Evolutionary conservation across 30 jellyfish, hydroid and myxozoan species (phyloP).

Genomic region (Aurelia coerulea): DNA sequence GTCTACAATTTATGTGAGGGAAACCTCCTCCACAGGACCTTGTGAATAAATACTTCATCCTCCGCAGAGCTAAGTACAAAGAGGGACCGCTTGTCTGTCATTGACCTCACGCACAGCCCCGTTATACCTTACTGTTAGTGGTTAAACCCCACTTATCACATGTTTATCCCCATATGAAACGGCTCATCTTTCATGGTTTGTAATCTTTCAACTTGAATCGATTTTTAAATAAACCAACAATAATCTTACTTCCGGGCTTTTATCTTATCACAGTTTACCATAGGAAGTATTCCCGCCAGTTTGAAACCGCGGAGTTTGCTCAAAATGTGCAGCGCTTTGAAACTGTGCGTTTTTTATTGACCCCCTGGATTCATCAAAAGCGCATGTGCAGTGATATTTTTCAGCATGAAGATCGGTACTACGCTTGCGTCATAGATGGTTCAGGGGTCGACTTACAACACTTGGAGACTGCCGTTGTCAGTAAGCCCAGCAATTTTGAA

Average conservation of each 20-base stretch:
- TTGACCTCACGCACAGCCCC: no score
- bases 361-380: background rate
- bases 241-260: conserved; percentile 74
- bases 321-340: background rate
- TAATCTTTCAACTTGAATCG: conserved; percentile 36
- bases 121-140: background rate
- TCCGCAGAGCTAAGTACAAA: no score
- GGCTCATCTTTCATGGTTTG: conserved; percentile 47
- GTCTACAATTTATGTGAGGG: no score
- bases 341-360: background rate
- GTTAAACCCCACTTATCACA: conserved; percentile 5
- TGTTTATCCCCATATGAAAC: conserved; percentile 6
- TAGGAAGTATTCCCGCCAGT: conserved; percentile 84
- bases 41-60: no score
- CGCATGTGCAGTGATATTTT: no score
- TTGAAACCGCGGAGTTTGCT: conserved; percentile 55
- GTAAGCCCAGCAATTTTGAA: no score
- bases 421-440: no score
- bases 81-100: no score
- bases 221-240: conserved; percentile 33
- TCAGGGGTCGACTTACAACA: no score
- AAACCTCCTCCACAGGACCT: no score
- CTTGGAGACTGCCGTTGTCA: no score
- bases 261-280: conserved; percentile 62
- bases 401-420: no score